Evolutionary conservation across 2,888 invertebrate genomes (phyloP).

Genomic region (Acleris cristana): DNA sequence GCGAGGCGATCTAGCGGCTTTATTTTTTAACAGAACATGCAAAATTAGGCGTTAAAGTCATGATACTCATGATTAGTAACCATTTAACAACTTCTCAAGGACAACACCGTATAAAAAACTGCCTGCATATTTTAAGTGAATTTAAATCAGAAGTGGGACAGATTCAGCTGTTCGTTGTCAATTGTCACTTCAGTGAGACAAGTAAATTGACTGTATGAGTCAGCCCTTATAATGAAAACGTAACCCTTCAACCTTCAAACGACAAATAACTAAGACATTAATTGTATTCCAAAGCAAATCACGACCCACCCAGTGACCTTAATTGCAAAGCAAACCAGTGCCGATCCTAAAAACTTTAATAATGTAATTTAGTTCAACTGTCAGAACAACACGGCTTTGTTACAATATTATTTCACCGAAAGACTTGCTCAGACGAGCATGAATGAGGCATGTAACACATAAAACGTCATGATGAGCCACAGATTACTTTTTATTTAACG

Average conservation of each 20-base stretch:
- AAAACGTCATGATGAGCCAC: background rate
- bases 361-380: conserved; percentile 1
- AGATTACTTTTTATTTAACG: conserved; percentile 13
- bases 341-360: conserved; percentile 9
- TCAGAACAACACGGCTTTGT: background rate
- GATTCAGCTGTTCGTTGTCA: background rate
- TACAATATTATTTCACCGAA: too few relatives aligned
- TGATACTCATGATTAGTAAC: too few relatives aligned
- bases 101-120: too few relatives aligned
- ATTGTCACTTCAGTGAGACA: background rate
- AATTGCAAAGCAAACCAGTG: conserved; percentile 13
- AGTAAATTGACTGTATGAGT: conserved; percentile 10
- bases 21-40: too few relatives aligned
- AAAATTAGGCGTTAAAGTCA: too few relatives aligned
- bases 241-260: conserved; percentile 7
- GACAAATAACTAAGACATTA: conserved; percentile 5
- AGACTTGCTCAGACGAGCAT: too few relatives aligned
- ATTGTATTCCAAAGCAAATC: conserved; percentile 16
- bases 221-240: conserved; percentile 1
- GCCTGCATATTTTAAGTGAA: background rate
- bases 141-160: conserved; percentile 2
- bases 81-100: too few relatives aligned
- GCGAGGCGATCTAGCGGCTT: background rate
- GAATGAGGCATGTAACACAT: background rate
- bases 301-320: conserved; percentile 28